Conservation (phyloP, 2,888 invertebrate genomes). For the Hemaris fuciformis region DNA sequence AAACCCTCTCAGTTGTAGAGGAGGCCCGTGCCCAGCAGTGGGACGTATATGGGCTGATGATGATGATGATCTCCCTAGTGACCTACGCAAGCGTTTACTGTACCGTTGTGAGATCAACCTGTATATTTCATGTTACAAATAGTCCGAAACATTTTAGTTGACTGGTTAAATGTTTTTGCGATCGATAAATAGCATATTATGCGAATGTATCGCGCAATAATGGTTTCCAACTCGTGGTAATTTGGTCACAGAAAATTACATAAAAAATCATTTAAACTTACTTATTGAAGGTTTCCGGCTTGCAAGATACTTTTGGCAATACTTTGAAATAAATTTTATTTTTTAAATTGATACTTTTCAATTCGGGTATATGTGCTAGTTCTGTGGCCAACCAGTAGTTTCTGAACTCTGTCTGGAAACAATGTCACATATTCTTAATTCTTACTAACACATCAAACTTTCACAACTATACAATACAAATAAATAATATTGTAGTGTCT, state of each 20-base stretch:
- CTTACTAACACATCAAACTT: neutral
- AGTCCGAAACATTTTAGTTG: too few relatives aligned
- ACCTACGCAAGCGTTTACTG: too few relatives aligned
- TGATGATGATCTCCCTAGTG: too few relatives aligned
- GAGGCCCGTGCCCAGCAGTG: too few relatives aligned
- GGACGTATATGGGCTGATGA: too few relatives aligned
- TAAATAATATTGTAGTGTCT: neutral
- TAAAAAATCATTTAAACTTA: constrained; percentile 36
- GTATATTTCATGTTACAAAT: too few relatives aligned
- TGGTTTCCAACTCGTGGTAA: too few relatives aligned
- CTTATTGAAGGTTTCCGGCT: constrained; percentile 63
- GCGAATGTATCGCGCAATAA: too few relatives aligned
- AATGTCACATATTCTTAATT: neutral
- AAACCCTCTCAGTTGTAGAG: too few relatives aligned
- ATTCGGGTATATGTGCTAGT: constrained; percentile 83
- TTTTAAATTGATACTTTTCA: constrained; percentile 48
- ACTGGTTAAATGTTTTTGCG: too few relatives aligned
- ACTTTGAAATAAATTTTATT: constrained; percentile 74
- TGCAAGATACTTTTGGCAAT: constrained; percentile 74
- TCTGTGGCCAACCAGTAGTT: constrained; percentile 91
- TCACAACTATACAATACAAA: neutral
- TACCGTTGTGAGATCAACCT: too few relatives aligned
- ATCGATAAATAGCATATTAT: too few relatives aligned
- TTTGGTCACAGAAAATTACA: neutral
- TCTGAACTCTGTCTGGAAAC: constrained; percentile 87